phyloP scores from a whole-genome alignment of 2,113 vertebrate species.

The Sorex fumeus region DNA sequence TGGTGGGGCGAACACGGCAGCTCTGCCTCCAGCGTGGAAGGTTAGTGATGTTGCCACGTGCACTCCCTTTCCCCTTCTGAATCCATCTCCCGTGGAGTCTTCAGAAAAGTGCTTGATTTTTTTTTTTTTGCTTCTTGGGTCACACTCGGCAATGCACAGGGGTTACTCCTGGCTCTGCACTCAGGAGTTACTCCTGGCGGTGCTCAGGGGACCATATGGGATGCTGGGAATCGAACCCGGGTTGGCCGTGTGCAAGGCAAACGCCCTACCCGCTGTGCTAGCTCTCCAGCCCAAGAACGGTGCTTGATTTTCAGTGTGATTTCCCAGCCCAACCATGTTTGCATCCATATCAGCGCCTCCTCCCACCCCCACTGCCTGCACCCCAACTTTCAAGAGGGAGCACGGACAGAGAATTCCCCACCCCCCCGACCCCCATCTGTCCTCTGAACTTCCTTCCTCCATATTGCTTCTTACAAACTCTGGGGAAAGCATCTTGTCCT shows the following conservation, averaged over 20 bases:
- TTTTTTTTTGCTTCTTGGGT: no score
- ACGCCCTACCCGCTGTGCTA: no score
- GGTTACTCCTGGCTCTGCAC: no score
- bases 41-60: slow-evolving; percentile 35
- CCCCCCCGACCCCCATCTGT: not conserved
- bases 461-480: not conserved
- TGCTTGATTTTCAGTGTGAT: not conserved
- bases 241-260: no score
- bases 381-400: no score
- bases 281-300: no score
- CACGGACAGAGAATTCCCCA: not conserved
- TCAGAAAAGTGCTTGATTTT: not conserved
- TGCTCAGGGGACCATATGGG: no score
- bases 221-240: no score
- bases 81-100: slow-evolving; percentile 76
- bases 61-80: slow-evolving; percentile 59
- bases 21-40: slow-evolving; percentile 37
- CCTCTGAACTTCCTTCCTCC: not conserved
- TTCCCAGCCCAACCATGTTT: not conserved
- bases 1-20: not conserved
- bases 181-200: no score
- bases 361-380: not conserved
- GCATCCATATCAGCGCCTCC: not conserved
- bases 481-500: not conserved
- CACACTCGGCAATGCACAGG: no score